Base-by-base conservation (phyloP, 2,888 invertebrate species). In the Cryptops parisi region DNA sequence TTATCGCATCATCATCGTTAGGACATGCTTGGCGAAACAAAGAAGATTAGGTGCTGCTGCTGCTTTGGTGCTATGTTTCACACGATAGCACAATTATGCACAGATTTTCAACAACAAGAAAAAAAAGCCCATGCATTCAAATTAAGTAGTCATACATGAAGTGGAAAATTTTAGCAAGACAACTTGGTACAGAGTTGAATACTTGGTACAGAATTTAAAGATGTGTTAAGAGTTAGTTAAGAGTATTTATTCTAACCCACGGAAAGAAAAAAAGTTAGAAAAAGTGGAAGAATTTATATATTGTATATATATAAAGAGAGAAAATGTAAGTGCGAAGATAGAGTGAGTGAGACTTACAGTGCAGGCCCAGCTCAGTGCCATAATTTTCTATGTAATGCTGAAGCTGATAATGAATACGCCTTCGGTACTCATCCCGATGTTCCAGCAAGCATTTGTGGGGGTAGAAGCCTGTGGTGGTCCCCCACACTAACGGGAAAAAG, bases 391-490 rank as follows among this genome's bases (percentile, higher is more conserved):
- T 23, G 46, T 21, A 46, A 12, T 23, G 46, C 46, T 46, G 46
- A 22, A 46, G 46, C 46, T 46, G 46, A 9, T 27, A n/a, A 12
- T 47, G 48, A 27, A 47, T 27, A 5, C 48, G 38, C 5, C 26
- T 6, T 5, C 26, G 48, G 21, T 47, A 47, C n/a, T 27, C 48
- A 19, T 47, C 27, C 6, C 48, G 38, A 17, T 47, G 48, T 6
- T 47, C 26, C 33, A 15, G 9, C 6, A 47, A 17, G 17, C 48
- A 47, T 9, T 5, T 17, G 5, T 47, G 48, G 6, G 48, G 38
- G 22, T 33, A 33, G 33, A 33, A 33, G 33, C 54, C 24, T 47
- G 59, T 59, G 55, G 54, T 50, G 39, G 57, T 67, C 12, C 6
- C 46, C 46, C 46, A 46, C 24, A 22, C 46, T 46, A 19, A 33